Evolutionary conservation across 1,140 invertebrate species (phyloP), one percentile per base, ranked within the genome.

Genomic region (Eurosta solidaginis): DNA sequence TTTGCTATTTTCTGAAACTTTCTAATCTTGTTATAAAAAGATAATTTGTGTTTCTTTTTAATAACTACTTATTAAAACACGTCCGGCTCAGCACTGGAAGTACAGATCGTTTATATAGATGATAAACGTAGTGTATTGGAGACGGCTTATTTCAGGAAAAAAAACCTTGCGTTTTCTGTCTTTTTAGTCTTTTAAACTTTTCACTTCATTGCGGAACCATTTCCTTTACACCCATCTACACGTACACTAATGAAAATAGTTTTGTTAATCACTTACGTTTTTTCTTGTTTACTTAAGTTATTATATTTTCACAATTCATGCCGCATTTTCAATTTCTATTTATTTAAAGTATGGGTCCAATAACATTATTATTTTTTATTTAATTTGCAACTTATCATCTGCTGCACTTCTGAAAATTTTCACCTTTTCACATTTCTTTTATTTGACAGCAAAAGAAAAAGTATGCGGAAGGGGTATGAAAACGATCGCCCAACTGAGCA

Each of bases 81-180:
- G 59, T 49, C 45, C 59, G 74, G 73, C 78, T 75, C 78, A 78
- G 49, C 73, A 75, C 78, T 85, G 78, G 78, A 82, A 63, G 3
- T n/a, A 54, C 17, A 54, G 29, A 68, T 40, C 6, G 40, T 40
- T 20, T 63, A 7, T 20, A 63, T 40, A 40, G 2, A 9, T 68
- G 2, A 68, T 49, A 7, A 10, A 17, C 12, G 45, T 33, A 36
- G 27, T 17, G 2, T 59, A 33, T 59, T 20, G 22, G 33, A 68
- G 59, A n/a, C 59, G 59, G 36, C 40, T 68, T 68, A 40, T 40
- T 40, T 68, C 59, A 20, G n/a, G n/a, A n/a, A n/a, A 20, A 59
- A 54, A 59, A 59, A 17, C n/a, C 7, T 36, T 59, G 54, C 54
- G n/a, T n/a, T 33, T 40, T n/a, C 22, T 52, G 49, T 52, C 33